Base-by-base conservation (phyloP, 2,113 vertebrate genomes). In the Nymphicus hollandicus region DNA sequence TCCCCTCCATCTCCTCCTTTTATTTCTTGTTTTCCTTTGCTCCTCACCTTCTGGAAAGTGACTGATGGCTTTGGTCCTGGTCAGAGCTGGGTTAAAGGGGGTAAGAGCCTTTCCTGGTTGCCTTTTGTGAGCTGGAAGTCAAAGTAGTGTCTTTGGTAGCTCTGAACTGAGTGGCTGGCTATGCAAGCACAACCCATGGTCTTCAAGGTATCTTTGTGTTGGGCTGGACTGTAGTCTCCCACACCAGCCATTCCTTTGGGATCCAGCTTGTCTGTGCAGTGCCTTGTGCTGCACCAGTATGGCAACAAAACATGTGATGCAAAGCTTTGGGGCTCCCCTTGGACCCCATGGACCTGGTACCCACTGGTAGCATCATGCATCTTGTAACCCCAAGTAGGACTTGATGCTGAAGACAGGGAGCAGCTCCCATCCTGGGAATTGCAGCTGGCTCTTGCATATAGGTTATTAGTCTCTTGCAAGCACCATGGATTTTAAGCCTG, bases 151-250 rank as follows among this genome's bases (percentile, higher is more conserved):
- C 22, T 31, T 27, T 18, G 31, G 33, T 12, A 27, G 74, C 50
- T 49, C 50, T 17, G 80, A 35, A 5, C 25, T 0, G 6, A 4
- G 22, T 5, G 10, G 28, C 15, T 5, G 68, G 24, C 47, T 17
- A 0, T 0, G 43, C 24, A 6, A 11, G 15, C 65, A 4, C n/a
- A 53, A 33, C 29, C 10, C 8, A 0, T 7, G 4, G 13, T 3
- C 69, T 64, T 52, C 80, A 10, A 2, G 63, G 31, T 3, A n/a
- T 20, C 44, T 23, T 13, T 12, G 49, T 9, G 60, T 24, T 12
- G 61, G 10, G 5, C 53, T 41, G 61, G 25, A 5, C 55, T 29
- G n/a, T 20, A 8, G 17, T 8, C 49, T 16, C 49, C 8, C 0
- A 5, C 25, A 16, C 7, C 41, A 37, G 41, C 8, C 5, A 1